Evolutionary conservation across 2,797 vertebrate species (phyloP), one percentile per base, ranked within the genome.

Genomic region (Sebastes iracundus): DNA sequence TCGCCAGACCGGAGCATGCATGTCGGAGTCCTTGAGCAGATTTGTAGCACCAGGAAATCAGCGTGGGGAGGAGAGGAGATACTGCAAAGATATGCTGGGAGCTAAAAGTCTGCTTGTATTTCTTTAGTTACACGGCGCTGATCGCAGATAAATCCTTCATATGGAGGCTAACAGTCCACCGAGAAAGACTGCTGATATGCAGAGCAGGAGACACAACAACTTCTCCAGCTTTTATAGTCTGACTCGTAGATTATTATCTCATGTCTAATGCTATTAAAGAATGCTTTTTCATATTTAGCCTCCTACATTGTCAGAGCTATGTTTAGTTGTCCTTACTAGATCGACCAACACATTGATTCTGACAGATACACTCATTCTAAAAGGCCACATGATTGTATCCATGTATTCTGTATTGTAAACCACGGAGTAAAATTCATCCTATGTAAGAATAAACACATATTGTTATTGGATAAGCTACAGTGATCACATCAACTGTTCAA

Each of bases 91-190:
- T 82, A 66, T 61, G 86, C 88, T 78, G 46, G 72, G 83, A 84
- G 90, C 84, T 82, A 78, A 86, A 92, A 90, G 89, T 89, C 88
- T 91, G 91, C 58, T 83, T 87, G 83, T 87, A 90, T 91, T 90
- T 90, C 89, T 85, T 88, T 32, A 73, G 80, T 88, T 88, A 77
- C 75, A 84, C 76, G 73, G 79, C 62, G 63, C 80, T 79, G 78
- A 84, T 87, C 81, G 64, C 83, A 84, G 77, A 88, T 75, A 38
- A 84, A 87, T 89, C 82, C 66, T 75, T 84, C 82, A 80, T 60
- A 60, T 27, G 35, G 35, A 70, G 70, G 55, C 73, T 27, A 85
- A 78, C 64, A 25, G 52, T 72, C 83, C 70, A 10, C 35, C 12
- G 67, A 80, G 89, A 28, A 68, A 67, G 73, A 55, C 42, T 33